Evolutionary conservation across 2,797 vertebrate genomes (phyloP), one percentile per base, ranked within the genome.

Genomic region (Semotilus atromaculatus): DNA sequence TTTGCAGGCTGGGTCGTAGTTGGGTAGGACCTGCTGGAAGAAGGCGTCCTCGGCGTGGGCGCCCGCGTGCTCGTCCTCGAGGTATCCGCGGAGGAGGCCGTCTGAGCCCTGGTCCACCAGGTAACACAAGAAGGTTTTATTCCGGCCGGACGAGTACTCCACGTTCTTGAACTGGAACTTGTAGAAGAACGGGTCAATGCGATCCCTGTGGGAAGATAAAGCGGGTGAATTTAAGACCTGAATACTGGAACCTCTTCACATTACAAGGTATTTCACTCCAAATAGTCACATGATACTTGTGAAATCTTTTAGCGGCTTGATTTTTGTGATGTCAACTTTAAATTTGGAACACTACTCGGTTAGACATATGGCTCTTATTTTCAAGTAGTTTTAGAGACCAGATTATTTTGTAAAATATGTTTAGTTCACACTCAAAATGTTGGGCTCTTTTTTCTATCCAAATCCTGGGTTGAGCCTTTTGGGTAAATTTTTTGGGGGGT

Each of bases 121-220:
- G 0, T 97, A 99, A 90, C 96, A 98, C 85, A 99, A 94, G 89
- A 97, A 96, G 88, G 98, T 99, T 93, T 99, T 99, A 91, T 99
- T 98, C 66, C 97, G 94, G 29, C 98, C 98, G 0, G 97, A 99
- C 3, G 97, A 98, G 90, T 99, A 99, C 76, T 99, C 97, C 87
- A 99, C 98, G 0, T 99, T 99, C 92, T 97, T 96, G 91, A 97
- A 99, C 93, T 99, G 98, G 94, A 99, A 99, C 91, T 96, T 97
- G 92, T 96, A 99, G 89, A 92, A 94, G 80, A 96, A 95, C 55
- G 96, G 96, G 64, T 97, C 96, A 16, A 99, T 95, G 48, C 97
- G 93, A 76, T 98, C 96, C 87, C 97, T 99, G 82, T 14, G 51
- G 78, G 68, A 45, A 70, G 34, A 72, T 0, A 4, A 48, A 62